Base-by-base conservation (phyloP, 1,140 invertebrate genomes). In the Danaus plexippus region DNA sequence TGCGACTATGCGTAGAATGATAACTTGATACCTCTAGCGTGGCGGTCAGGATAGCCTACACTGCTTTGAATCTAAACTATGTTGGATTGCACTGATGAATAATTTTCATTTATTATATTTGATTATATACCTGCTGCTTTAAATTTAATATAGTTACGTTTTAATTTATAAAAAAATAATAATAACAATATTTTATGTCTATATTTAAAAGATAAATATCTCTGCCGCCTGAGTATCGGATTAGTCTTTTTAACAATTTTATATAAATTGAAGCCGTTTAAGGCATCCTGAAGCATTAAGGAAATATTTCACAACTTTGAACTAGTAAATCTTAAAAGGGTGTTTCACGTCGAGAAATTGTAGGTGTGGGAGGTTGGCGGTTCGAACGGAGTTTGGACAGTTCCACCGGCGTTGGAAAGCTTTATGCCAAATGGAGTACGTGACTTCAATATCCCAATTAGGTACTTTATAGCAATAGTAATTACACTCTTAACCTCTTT, bases 11-110 rank as follows among this genome's bases (percentile, higher is more conserved):
- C 66, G 69, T 54, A 67, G 70, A 69, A 81, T 77, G 75, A 73
- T 72, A 80, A 80, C 77, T 78, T 84, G 75, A 80, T 78, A 70
- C 78, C 72, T 59, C 56, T 59, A 78, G 70, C 68, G 71, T 69
- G 66, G 65, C 63, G 63, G 57, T 64, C 46, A 13, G 53, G 42
- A 64, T 51, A 57, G 57, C 54, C 54, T 61, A 52, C 53, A 32
- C 22, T 32, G 22, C 22, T 32, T 3, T 32, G 22, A 32, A 32
- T 32, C 5, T 32, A 32, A 32, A 32, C 22, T 32, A 32, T 32
- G 22, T 32, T 32, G 22, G 22, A 32, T 32, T 32, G 22, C 22
- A 32, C 22, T 32, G 22, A 32, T 32, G 22, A 32, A 32, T 32
- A 32, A 32, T 2, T 32, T 32, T 32, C 1, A 32, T 32, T 32